Percentiles rank a stretch among this genome's conserved stretches.
Evolutionary conservation across 2,888 invertebrate genomes (phyloP).

Genomic region (Drosophila nr. medialis): DNA sequence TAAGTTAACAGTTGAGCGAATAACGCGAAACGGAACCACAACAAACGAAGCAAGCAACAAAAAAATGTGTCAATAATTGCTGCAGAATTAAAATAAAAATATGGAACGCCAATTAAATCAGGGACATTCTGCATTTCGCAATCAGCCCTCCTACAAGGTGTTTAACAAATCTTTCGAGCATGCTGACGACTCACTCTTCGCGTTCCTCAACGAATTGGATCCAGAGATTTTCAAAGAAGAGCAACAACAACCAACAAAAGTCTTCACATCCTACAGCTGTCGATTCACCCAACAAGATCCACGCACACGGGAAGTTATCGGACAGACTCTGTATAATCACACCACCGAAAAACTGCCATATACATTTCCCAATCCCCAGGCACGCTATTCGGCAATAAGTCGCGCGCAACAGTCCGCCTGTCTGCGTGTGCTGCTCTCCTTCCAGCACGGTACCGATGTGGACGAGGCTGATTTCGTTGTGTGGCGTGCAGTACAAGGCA

Average conservation of each 20-base stretch:
- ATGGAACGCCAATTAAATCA: slow-evolving; percentile 34
- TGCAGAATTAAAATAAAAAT: neutral
- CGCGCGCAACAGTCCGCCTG: slow-evolving; percentile 68
- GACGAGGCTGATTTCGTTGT: slow-evolving; percentile 57
- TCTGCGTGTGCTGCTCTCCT: slow-evolving; percentile 63
- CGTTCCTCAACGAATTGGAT: slow-evolving; percentile 74
- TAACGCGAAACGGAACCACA: neutral
- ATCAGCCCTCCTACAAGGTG: slow-evolving; percentile 71
- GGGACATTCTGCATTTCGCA: slow-evolving; percentile 53
- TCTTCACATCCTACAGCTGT: slow-evolving; percentile 36
- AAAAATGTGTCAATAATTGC: neutral
- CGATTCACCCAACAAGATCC: slow-evolving; percentile 65
- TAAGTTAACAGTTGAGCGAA: slow-evolving; percentile 4
- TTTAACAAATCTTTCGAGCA: slow-evolving; percentile 78
- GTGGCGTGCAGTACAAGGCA: slow-evolving; percentile 49
- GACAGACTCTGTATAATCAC: slow-evolving; percentile 51
- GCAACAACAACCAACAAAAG: slow-evolving; percentile 17
- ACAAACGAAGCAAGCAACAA: slow-evolving; percentile 5
- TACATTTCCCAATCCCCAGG: slow-evolving; percentile 53
- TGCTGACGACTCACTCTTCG: slow-evolving; percentile 67
- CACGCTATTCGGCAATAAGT: slow-evolving; percentile 54
- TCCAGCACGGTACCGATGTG: slow-evolving; percentile 43
- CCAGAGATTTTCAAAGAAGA: slow-evolving; percentile 45
- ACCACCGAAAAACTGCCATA: slow-evolving; percentile 39
- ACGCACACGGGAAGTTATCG: slow-evolving; percentile 61